These are phyloP conservation scores for Mesoligia furuncula DNA, from an alignment of 2,888 invertebrate genomes.

Conservation along the genomic window DNA sequence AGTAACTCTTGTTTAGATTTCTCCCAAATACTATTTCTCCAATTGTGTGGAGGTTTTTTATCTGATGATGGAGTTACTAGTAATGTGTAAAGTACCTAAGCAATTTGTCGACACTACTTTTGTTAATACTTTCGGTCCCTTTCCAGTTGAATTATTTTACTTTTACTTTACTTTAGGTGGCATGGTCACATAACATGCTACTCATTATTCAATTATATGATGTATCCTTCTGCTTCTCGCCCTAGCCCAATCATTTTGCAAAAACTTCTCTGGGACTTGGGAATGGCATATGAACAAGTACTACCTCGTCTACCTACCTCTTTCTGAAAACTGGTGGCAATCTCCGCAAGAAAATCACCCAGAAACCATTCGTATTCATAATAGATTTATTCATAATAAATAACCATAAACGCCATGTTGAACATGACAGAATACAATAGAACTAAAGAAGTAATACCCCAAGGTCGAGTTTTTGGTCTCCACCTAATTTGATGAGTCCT, in stretches of 20 bases:
- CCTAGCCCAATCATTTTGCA: not conserved
- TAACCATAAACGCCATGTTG: too few relatives aligned
- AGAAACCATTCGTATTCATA: not conserved
- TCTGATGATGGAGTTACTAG: not conserved
- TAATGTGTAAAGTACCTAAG: not conserved
- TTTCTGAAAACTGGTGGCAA: not conserved
- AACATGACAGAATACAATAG: not conserved
- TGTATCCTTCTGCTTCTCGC: not conserved
- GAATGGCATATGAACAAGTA: constrained; percentile 19
- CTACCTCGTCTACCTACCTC: not conserved
- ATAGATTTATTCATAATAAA: not conserved
- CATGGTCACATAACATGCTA: too few relatives aligned
- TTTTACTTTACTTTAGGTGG: not conserved
- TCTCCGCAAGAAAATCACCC: not conserved
- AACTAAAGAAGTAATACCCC: not conserved
- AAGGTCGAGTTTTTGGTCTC: constrained; percentile 26
- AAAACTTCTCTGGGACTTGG: not conserved
- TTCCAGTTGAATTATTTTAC: not conserved
- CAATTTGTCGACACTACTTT: not conserved
- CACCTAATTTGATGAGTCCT: not conserved
- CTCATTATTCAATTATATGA: not conserved
- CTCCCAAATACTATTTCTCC: too few relatives aligned
- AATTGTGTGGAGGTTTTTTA: not conserved
- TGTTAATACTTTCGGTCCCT: not conserved
- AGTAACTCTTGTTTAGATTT: not conserved